Evolutionary conservation across 2,797 vertebrate genomes (phyloP).

Genomic region (Arctocebus calabarensis): DNA sequence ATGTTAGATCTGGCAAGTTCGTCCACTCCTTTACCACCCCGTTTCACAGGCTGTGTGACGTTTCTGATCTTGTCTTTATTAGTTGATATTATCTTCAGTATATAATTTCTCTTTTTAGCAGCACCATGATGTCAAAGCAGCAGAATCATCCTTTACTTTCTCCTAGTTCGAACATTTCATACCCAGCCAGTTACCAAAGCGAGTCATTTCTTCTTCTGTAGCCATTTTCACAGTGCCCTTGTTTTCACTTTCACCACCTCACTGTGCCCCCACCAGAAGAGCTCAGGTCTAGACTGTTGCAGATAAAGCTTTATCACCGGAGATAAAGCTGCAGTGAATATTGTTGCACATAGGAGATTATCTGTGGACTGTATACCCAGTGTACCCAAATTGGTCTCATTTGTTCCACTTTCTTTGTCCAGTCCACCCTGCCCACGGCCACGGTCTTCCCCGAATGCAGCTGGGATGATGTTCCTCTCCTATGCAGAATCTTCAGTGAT

Average conservation of each 20-base stretch:
- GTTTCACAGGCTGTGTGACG: not conserved
- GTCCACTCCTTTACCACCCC: not conserved
- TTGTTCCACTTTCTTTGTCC: not conserved
- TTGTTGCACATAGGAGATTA: too few relatives aligned
- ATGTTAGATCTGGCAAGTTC: not conserved
- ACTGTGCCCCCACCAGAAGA: not conserved
- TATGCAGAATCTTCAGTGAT: constrained; percentile 17
- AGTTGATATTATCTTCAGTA: not conserved
- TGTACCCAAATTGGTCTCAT: too few relatives aligned
- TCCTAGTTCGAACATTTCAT: not conserved
- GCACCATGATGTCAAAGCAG: not conserved
- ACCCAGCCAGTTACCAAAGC: not conserved
- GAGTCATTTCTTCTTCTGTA: not conserved
- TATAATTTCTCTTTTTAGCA: not conserved
- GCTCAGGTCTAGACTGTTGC: not conserved
- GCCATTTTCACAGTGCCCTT: not conserved
- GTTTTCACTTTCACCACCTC: not conserved
- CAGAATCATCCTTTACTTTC: not conserved
- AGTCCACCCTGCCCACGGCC: not conserved
- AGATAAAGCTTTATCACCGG: too few relatives aligned
- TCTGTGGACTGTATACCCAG: too few relatives aligned
- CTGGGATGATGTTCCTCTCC: not conserved
- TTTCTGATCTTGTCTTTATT: not conserved
- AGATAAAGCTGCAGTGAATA: too few relatives aligned
- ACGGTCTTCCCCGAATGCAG: not conserved